These are phyloP conservation scores for Apantesis nais DNA, from an alignment of 2,888 invertebrate species.

Conservation along the genomic window DNA sequence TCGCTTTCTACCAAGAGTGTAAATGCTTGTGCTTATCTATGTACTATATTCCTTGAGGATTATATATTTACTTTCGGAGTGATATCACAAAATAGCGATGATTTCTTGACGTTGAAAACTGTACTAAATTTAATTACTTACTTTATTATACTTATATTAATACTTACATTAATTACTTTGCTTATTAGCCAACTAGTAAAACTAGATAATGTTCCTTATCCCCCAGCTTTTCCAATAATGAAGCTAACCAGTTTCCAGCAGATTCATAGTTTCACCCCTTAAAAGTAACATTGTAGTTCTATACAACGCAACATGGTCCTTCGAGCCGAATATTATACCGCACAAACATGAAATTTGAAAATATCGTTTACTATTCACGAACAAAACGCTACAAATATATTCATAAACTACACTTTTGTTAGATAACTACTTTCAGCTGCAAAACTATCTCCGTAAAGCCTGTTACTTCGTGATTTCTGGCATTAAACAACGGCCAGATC, in stretches of 20 bases:
- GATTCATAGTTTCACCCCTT: background rate
- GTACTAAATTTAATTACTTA: background rate
- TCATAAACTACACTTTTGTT: background rate
- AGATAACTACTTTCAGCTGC: conserved; percentile 14
- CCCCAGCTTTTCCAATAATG: background rate
- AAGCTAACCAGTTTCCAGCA: background rate
- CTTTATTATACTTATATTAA: no score
- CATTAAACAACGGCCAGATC: conserved; percentile 46
- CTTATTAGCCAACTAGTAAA: background rate
- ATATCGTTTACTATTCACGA: background rate
- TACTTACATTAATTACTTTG: background rate
- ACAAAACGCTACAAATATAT: background rate
- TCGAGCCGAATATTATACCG: background rate
- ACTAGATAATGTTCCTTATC: background rate
- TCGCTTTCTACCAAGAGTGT: background rate
- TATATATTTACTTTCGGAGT: background rate
- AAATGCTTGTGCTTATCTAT: background rate
- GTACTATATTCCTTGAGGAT: background rate
- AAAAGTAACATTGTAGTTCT: background rate
- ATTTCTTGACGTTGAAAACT: background rate
- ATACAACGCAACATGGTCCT: background rate
- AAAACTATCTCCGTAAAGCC: conserved; percentile 33
- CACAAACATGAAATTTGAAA: background rate
- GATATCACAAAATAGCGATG: no score
- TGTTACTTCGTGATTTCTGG: conserved; percentile 45